Percentiles rank a stretch among this genome's conserved stretches.
phyloP scores from a whole-genome alignment of 1,140 invertebrate genomes.

The Zophobas atratus region DNA sequence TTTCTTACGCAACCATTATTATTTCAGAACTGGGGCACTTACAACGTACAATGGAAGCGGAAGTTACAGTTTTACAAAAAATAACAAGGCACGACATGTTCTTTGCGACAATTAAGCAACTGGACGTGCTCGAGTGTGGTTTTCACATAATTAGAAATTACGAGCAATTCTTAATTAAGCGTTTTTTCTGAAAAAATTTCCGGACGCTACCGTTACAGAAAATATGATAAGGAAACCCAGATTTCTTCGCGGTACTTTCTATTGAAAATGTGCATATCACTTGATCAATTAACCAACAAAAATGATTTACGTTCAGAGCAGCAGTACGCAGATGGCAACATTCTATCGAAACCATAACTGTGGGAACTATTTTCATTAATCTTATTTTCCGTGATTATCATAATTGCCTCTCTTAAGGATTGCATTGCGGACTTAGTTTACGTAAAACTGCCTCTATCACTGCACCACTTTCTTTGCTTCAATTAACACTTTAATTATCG shows the following conservation, averaged over 20 bases:
- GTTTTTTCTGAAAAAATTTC: slow-evolving; percentile 1
- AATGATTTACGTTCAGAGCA: slow-evolving; percentile 19
- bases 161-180: slow-evolving; percentile 14
- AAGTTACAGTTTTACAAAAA: slow-evolving; percentile 28
- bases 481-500: slow-evolving; percentile 8
- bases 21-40: slow-evolving; percentile 19
- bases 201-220: slow-evolving; percentile 5
- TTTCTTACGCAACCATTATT: slow-evolving; percentile 11
- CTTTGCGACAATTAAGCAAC: slow-evolving; percentile 26
- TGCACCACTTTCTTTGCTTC: slow-evolving; percentile 31
- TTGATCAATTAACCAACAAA: slow-evolving; percentile 11
- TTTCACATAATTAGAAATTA: slow-evolving; percentile 27
- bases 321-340: slow-evolving; percentile 20
- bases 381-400: slow-evolving; percentile 33
- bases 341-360: slow-evolving; percentile 25
- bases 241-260: slow-evolving; percentile 27
- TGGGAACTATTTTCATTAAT: slow-evolving; percentile 33
- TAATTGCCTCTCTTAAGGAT: slow-evolving; percentile 13
- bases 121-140: slow-evolving; percentile 10
- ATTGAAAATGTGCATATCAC: slow-evolving; percentile 4
- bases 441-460: slow-evolving; percentile 20
- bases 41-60: slow-evolving; percentile 13
- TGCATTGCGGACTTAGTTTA: slow-evolving; percentile 15
- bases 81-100: slow-evolving; percentile 8
- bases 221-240: background rate